Base-by-base conservation (phyloP, 2,888 invertebrate species). In the Diloba caeruleocephala region DNA sequence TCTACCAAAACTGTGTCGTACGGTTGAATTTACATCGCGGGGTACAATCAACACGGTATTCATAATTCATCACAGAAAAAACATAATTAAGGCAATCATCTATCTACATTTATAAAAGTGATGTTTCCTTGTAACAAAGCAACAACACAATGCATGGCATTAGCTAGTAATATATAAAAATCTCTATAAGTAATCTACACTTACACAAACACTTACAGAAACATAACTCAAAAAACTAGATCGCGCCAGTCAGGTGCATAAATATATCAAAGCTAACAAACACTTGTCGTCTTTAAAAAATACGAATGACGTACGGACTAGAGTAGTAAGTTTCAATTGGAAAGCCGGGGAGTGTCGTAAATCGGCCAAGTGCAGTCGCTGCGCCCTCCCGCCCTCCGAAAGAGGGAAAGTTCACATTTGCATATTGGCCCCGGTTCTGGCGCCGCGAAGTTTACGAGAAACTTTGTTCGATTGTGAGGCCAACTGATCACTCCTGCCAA, bases 321-420 rank as follows among this genome's bases (percentile, higher is more conserved):
- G n/a, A n/a, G 53, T 65, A 68, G 68, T 77, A 81, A 85, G 84
- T 87, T 84, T 81, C 82, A 83, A 85, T 87, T 62, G 77, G 81
- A 76, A 80, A 78, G 69, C 68, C 63, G 70, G 78, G 72, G 71
- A 74, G 81, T 29, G 73, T 78, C 75, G 85, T 88, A 90, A 90
- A 90, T 90, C 90, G 89, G 89, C 88, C 90, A 89, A 90, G 90
- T 89, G 89, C 90, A 90, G 69, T 73, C 67, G 71, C 67, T 69
- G 71, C 71, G 56, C 55, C 68, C 75, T 59, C 57, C 67, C 70
- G 70, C 67, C 67, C 68, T 65, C 63, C 44, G 54, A 79, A 84
- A 85, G 82, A 88, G 89, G 85, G 91, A 90, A 90, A 91, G 91
- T 90, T 81, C 78, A 79, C 85, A 90, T 91, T 91, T 87, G 86